A percentile compares a stretch with the other conserved stretches of the same genome.
phyloP scores from a whole-genome alignment of 2,113 vertebrate genomes.

The Eulacestoma nigropectus region DNA sequence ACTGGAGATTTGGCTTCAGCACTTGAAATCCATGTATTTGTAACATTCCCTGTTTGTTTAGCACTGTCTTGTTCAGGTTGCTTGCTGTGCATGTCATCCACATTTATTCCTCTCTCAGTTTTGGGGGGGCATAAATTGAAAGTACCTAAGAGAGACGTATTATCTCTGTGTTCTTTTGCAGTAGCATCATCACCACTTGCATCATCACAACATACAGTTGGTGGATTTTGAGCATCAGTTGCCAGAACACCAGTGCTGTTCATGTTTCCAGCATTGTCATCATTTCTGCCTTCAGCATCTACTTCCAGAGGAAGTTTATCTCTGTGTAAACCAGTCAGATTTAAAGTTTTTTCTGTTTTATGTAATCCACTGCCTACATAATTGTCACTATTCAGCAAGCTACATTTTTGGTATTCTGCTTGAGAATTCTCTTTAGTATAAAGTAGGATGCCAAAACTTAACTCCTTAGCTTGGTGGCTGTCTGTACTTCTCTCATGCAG shows the following conservation, averaged over 20 bases:
- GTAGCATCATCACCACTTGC: not conserved
- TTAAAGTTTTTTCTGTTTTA: not conserved
- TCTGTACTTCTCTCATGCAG: slow-evolving; percentile 27
- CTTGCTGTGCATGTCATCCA: not conserved
- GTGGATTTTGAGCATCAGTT: not conserved
- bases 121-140: not conserved
- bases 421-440: slow-evolving; percentile 38
- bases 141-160: not conserved
- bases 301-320: not conserved
- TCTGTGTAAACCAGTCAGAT: not conserved
- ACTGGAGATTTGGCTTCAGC: not conserved
- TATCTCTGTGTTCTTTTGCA: not conserved
- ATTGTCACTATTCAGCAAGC: slow-evolving; percentile 9
- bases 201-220: not conserved
- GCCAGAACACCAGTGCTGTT: not conserved
- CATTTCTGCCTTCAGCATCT: not conserved
- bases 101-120: not conserved
- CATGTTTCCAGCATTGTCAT: not conserved
- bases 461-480: slow-evolving; percentile 20
- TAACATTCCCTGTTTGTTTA: not conserved
- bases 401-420: not conserved
- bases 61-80: not conserved
- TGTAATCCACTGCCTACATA: not conserved
- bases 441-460: not conserved
- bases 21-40: not conserved